These are phyloP conservation scores for Procambarus virginalis DNA, from an alignment of 1,140 invertebrate species.

Conservation along the genomic window DNA sequence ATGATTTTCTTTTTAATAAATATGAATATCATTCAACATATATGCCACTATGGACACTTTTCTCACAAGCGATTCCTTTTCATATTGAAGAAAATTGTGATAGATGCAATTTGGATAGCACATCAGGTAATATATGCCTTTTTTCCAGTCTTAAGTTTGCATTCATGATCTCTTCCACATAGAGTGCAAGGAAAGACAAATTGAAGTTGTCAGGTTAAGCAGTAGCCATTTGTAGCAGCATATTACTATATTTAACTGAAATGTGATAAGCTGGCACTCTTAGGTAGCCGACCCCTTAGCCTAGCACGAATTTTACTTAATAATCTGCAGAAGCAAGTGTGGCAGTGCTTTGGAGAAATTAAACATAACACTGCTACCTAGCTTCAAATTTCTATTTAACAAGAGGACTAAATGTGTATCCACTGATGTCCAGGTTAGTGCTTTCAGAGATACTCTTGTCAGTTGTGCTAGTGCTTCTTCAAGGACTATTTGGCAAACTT, in stretches of 20 bases:
- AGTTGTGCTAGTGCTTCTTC: slow-evolving; percentile 3
- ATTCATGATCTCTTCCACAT: slow-evolving; percentile 29
- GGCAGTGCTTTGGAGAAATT: slow-evolving; percentile 2
- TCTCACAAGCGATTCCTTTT: not conserved
- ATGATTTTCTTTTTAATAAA: not conserved
- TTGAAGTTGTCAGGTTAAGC: slow-evolving; percentile 12
- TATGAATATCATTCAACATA: not conserved
- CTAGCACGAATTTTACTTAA: slow-evolving; percentile 3
- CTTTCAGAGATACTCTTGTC: slow-evolving; percentile 6
- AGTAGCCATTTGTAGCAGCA: slow-evolving; percentile 19
- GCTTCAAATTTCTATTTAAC: slow-evolving; percentile 14
- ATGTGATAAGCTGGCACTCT: slow-evolving; percentile 32
- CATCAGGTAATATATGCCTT: slow-evolving; percentile 13
- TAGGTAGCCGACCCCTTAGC: slow-evolving; percentile 1
- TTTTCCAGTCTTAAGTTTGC: not conserved
- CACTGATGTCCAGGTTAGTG: not conserved
- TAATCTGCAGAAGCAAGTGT: not conserved
- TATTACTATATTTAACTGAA: slow-evolving; percentile 12
- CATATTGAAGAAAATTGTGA: not conserved
- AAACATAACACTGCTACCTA: slow-evolving; percentile 15
- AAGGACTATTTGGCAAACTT: not conserved
- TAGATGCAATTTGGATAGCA: slow-evolving; percentile 3
- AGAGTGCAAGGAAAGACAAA: slow-evolving; percentile 10
- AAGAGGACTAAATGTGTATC: not conserved
- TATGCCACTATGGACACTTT: not conserved